Evolutionary conservation across 1,140 invertebrate species (phyloP), one percentile per base, ranked within the genome.

Genomic region (Cotesia glomerata): DNA sequence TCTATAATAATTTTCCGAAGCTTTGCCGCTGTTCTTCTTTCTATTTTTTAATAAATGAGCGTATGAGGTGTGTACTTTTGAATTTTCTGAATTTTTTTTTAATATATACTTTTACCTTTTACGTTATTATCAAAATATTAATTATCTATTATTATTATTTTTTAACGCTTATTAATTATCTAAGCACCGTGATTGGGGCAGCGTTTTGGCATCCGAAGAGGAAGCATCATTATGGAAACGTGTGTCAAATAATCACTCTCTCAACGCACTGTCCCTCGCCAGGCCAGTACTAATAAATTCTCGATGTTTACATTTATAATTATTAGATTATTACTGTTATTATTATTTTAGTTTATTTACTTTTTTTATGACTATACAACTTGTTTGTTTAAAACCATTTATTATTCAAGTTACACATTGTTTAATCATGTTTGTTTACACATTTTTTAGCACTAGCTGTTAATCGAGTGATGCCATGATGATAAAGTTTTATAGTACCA

Each of bases 161-260:
- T 34, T 71, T 71, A 35, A 49, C 26, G 36, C 8, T 45, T 45
- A 45, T 45, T 74, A 34, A 32, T 66, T 69, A 72, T 26, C 89
- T 76, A 84, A 96, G 94, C 92, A 94, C 86, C 93, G 95, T 81
- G 95, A 95, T 81, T 96, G 95, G 95, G 94, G 94, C 77, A 92
- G 92, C 75, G 94, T 95, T 88, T 89, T 95, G 79, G 92, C 93
- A 78, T 92, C 93, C 64, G 93, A 95, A 79, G 92, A 94, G 84
- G 85, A 86, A 72, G 84, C 84, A 85, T 93, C 94, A 80, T 89
- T 96, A 76, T 95, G 95, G 94, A 94, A 95, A 88, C 94, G 95
- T 88, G 95, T 96, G 73, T 95, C 94, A 79, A 91, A 92, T 84
- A 90, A 95, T 83, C 94, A 93, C 84, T 95, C 94, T 77, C 90